Base-by-base conservation (phyloP, 2,113 vertebrate genomes). In the Tupaia chinensis region DNA sequence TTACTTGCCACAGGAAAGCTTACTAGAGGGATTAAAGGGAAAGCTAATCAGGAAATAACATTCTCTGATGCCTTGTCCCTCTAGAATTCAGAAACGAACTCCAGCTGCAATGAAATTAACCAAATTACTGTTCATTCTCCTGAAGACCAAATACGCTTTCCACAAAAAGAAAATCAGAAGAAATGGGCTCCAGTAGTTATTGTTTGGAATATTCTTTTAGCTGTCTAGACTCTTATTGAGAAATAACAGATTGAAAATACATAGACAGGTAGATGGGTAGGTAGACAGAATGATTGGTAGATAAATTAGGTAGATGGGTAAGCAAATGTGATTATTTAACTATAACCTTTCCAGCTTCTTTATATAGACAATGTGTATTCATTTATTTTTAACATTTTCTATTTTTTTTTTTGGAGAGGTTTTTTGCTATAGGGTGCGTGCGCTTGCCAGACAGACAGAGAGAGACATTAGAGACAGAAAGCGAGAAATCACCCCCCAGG, bases 21-120 rank as follows among this genome's bases (percentile, higher is more conserved):
- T 84, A 54, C 78, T 70, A 81, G 58, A 86, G 14, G 61, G 60
- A 91, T 97, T 96, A 82, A 11, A 90, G 54, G 81, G 63, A 95
- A 96, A 90, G 6, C 32, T 93, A 91, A 89, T 87, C 54, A 87
- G 32, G 65, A 92, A 95, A 93, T 69, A 89, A 70, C 29, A 78
- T 54, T 76, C 32, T 61, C 44, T 93, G 32, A 84, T 80, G 79
- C 11, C 63, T 9, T 44, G 54, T 20, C 1, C 20, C 8, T 3
- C 19, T 34, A 54, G 65, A 86, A 87, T 84, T 89, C 29, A 94
- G 11, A 14, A 54, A 86, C 4, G 23, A 84, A 95, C 78, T 76
- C 85, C 12, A 85, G 20, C 29, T 69, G 13, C 29, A 23, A 12
- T 90, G 27, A 94, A 92, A 90, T 79, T 69, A 90, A 65, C 14